Conservation (phyloP, 2,888 invertebrate species). For the Drosophila gaucha region DNA sequence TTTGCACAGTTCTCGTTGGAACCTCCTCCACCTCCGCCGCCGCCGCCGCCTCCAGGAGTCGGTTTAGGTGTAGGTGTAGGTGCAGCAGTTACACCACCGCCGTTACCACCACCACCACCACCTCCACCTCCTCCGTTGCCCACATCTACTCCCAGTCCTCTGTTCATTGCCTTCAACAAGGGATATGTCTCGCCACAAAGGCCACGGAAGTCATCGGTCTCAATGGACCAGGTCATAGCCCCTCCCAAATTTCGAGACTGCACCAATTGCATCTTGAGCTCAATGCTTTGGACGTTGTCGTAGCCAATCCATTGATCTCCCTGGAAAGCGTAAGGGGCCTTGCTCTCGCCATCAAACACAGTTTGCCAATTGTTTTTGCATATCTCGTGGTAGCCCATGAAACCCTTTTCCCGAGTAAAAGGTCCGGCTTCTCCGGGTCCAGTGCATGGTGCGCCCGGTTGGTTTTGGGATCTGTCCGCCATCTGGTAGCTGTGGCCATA, state of each 20-base stretch:
- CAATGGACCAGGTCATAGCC: slow-evolving; percentile 88
- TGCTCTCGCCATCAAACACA: slow-evolving; percentile 47
- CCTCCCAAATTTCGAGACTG: slow-evolving; percentile 93
- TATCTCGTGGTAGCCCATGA: slow-evolving; percentile 69
- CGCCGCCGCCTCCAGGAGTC: slow-evolving; percentile 6
- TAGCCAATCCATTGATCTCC: slow-evolving; percentile 96
- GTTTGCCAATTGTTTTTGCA: slow-evolving; percentile 71
- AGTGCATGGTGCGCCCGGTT: slow-evolving; percentile 54
- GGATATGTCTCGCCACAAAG: slow-evolving; percentile 88
- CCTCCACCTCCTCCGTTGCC: slow-evolving; percentile 17
- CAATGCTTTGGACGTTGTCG: slow-evolving; percentile 92
- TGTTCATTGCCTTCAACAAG: slow-evolving; percentile 64
- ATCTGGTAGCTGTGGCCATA: slow-evolving; percentile 92
- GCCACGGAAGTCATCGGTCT: slow-evolving; percentile 96
- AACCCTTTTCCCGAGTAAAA: slow-evolving; percentile 54
- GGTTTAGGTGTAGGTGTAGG: slow-evolving; percentile 10
- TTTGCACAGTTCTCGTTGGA: slow-evolving; percentile 29
- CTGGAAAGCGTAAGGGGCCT: slow-evolving; percentile 90
- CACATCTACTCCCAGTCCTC: slow-evolving; percentile 39
- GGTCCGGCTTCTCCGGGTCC: slow-evolving; percentile 54
- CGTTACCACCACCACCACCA: slow-evolving; percentile 1
- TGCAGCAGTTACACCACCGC: slow-evolving; percentile 10
- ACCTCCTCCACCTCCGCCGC: slow-evolving; percentile 22
- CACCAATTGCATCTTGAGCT: slow-evolving; percentile 92
- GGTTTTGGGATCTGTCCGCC: slow-evolving; percentile 86